Percentiles rank a stretch among this genome's conserved stretches.
phyloP scores from a whole-genome alignment of 2,797 vertebrate genomes.

The Phalloptychus januarius region DNA sequence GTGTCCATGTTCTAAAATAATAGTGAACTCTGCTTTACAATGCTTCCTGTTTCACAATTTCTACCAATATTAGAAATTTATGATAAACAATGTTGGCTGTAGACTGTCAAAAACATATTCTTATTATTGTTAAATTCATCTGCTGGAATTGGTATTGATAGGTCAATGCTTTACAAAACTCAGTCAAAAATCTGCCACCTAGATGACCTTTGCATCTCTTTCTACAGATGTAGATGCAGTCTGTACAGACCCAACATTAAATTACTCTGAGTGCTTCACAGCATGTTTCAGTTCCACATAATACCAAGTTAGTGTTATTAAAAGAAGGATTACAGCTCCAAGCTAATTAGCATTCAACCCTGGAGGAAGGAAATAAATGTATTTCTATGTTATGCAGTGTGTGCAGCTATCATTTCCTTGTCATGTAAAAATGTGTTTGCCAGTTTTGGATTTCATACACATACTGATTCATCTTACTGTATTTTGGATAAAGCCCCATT shows the following conservation, averaged over 20 bases:
- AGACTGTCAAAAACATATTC: not conserved
- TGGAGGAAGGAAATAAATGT: constrained; percentile 45
- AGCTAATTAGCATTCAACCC: constrained; percentile 64
- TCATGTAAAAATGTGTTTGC: constrained; percentile 38
- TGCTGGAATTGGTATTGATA: not conserved
- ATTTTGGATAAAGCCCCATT: constrained; percentile 39
- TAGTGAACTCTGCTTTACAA: not conserved
- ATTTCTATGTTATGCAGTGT: constrained; percentile 53
- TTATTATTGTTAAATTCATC: not conserved
- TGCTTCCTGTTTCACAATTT: not conserved
- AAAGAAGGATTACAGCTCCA: constrained; percentile 61
- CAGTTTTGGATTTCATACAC: constrained; percentile 37
- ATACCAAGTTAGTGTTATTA: constrained; percentile 36
- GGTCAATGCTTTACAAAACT: not conserved
- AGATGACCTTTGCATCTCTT: not conserved
- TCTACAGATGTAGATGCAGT: constrained; percentile 32
- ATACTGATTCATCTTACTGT: constrained; percentile 38
- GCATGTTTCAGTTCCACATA: constrained; percentile 46
- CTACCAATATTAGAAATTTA: not conserved
- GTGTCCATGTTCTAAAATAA: not conserved
- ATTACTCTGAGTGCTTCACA: constrained; percentile 50
- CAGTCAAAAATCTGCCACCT: not conserved
- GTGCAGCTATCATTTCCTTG: constrained; percentile 40
- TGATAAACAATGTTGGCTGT: not conserved
- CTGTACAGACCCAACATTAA: constrained; percentile 37